Evolutionary conservation across 2,113 vertebrate genomes (phyloP), one percentile per base, ranked within the genome.

Genomic region (Pterophyllum scalare): DNA sequence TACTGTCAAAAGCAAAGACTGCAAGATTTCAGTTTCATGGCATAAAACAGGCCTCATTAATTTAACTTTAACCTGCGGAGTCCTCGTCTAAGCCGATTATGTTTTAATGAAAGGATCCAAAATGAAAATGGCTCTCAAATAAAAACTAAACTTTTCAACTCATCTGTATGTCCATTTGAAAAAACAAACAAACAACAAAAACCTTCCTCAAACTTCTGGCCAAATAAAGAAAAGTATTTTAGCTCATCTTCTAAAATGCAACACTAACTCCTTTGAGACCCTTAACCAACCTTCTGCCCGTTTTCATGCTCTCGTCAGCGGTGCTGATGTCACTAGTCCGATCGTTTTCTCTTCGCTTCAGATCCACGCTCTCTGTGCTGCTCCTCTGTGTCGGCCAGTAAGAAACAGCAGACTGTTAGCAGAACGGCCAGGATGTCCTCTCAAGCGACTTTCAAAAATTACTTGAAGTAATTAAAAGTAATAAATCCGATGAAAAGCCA

Each of bases 251-350:
- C 28, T 31, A 13, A 79, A 62, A 72, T 31, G 7, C 46, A 7
- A 46, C 35, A 31, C 13, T 54, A 6, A 26, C 33, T 43, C 5
- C 10, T 14, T 46, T 14, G 1, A 14, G 26, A 20, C 13, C 31
- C 64, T 15, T 14, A 6, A 79, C 93, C 5, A 31, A 92, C 87
- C 94, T 96, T 75, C 94, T 92, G 82, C 87, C 94, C 11, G 89
- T 91, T 80, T 89, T 93, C 91, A 92, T 84, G 86, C 87, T 86
- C 92, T 95, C 88, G 79, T 95, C 92, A 35, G 94, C 91, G 0
- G 90, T 93, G 85, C 93, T 94, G 87, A 93, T 93, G 91, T 90
- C 90, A 84, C 86, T 92, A 79, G 82, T 94, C 72, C 87, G 62
- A 86, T 88, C 85, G 9, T 91, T 94, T 64, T 92, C 92, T 79